Conservation (phyloP, 2,797 vertebrate genomes). For the Ctenosaura bakeri region DNA sequence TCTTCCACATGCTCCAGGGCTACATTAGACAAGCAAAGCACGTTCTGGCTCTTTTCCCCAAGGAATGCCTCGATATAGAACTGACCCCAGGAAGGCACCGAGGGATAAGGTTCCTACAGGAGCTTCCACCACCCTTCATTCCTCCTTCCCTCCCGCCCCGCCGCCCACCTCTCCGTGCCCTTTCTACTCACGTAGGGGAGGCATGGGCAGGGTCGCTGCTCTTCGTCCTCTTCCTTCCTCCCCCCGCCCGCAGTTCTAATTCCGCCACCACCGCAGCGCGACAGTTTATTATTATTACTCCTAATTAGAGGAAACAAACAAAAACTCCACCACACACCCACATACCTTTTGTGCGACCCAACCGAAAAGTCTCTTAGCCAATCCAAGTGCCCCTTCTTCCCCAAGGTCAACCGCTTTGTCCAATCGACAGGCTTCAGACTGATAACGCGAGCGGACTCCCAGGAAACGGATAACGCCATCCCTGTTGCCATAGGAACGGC, state of each 20-base stretch:
- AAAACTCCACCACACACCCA: background rate
- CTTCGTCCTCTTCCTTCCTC: background rate
- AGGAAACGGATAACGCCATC: slow-evolving; percentile 26
- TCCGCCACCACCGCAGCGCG: background rate
- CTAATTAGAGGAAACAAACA: background rate
- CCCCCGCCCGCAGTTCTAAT: slow-evolving; percentile 30
- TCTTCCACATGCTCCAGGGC: background rate
- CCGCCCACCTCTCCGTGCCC: background rate
- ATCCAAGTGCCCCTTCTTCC: slow-evolving; percentile 37
- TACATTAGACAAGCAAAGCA: no score
- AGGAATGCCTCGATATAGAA: no score
- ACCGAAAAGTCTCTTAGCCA: slow-evolving; percentile 48
- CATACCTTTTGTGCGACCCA: background rate
- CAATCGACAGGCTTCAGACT: slow-evolving; percentile 53
- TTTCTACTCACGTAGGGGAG: background rate
- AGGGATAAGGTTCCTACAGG: no score
- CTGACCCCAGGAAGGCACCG: no score
- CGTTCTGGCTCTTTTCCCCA: no score
- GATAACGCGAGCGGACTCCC: fast-evolving
- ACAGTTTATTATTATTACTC: background rate
- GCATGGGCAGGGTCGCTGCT: background rate
- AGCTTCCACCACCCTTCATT: no score
- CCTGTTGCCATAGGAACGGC: slow-evolving; percentile 47
- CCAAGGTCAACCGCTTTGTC: fast-evolving
- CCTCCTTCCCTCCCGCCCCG: no score